phyloP scores from a whole-genome alignment of 2,888 invertebrate genomes.

The Hypena proboscidalis region DNA sequence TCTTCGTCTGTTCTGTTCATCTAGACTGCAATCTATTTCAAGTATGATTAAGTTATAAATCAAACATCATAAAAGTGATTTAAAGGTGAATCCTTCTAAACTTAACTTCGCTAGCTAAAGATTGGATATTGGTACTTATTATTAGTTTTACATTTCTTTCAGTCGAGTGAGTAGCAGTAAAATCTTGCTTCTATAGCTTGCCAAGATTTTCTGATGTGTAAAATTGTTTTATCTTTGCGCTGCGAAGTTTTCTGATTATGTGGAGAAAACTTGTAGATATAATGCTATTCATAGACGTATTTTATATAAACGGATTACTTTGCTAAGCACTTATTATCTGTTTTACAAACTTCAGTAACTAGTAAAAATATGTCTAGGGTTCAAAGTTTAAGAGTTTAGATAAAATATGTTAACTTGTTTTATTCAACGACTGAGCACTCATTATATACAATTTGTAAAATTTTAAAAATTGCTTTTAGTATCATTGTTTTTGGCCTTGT shows the following conservation, averaged over 20 bases:
- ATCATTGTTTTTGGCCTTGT: too few relatives aligned
- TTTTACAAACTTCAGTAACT: too few relatives aligned
- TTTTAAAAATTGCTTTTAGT: too few relatives aligned
- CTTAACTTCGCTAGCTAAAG: slow-evolving; percentile 38
- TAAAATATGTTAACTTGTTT: background rate
- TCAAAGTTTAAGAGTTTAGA: too few relatives aligned
- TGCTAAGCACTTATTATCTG: background rate
- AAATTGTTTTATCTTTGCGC: slow-evolving; percentile 45
- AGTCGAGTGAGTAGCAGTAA: slow-evolving; percentile 38
- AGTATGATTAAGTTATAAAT: slow-evolving; percentile 32
- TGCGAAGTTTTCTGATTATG: slow-evolving; percentile 40
- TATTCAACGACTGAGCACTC: too few relatives aligned
- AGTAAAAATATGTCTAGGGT: too few relatives aligned
- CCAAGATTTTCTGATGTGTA: slow-evolving; percentile 45
- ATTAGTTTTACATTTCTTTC: slow-evolving; percentile 43
- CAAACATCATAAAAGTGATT: slow-evolving; percentile 49
- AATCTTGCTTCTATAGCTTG: slow-evolving; percentile 34
- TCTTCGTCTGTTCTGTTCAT: background rate
- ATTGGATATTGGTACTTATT: slow-evolving; percentile 36
- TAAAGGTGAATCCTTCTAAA: slow-evolving; percentile 43
- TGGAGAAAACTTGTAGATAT: slow-evolving; percentile 23
- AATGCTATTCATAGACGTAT: slow-evolving; percentile 8
- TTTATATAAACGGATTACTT: slow-evolving; percentile 4
- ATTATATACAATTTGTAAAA: too few relatives aligned
- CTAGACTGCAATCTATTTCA: background rate